Conservation (phyloP, 2,888 invertebrate species). For the Tipula vernalis region DNA sequence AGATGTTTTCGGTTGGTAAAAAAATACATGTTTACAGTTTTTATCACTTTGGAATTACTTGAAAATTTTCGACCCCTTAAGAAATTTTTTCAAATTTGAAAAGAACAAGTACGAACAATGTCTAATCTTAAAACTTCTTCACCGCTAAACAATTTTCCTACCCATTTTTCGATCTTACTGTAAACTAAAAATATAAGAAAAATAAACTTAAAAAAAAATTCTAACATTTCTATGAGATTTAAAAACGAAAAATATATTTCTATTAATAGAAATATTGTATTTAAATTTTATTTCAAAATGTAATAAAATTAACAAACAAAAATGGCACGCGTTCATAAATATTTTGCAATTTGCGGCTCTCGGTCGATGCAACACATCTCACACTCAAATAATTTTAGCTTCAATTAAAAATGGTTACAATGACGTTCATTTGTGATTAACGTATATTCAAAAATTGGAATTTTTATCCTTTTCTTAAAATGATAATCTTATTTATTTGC, state of each 20-base stretch:
- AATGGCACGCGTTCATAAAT: background rate
- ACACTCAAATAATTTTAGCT: background rate
- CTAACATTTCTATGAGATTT: background rate
- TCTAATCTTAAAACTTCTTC: background rate
- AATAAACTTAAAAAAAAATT: background rate
- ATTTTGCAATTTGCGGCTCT: background rate
- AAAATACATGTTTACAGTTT: too few species aligned
- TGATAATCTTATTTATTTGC: background rate
- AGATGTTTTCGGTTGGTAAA: too few species aligned
- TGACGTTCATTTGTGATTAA: background rate
- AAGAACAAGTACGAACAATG: too few species aligned
- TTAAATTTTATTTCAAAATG: background rate
- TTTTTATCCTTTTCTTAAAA: background rate
- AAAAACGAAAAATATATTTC: background rate
- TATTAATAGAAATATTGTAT: background rate
- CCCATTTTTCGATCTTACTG: background rate
- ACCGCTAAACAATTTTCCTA: background rate
- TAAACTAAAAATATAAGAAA: background rate
- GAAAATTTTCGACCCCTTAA: too few species aligned
- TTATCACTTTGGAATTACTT: too few species aligned
- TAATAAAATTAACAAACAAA: background rate
- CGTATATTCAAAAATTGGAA: background rate
- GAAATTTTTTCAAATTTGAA: too few species aligned
- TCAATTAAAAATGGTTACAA: background rate
- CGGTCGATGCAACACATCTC: background rate